Evolutionary conservation across 1,140 invertebrate genomes (phyloP), one percentile per base, ranked within the genome.

Genomic region (Megalonaias nervosa): DNA sequence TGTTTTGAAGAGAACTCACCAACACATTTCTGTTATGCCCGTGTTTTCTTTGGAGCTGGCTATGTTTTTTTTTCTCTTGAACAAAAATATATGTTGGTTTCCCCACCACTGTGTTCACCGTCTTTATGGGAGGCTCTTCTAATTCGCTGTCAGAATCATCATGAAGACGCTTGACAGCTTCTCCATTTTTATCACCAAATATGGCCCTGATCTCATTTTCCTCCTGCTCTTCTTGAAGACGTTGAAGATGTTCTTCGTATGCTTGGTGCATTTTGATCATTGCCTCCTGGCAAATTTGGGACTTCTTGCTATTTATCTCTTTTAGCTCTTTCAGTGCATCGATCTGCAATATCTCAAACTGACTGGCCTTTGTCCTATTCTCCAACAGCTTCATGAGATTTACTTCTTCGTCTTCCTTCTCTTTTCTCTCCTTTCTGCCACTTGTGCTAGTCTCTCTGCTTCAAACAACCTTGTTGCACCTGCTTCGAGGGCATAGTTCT

Each of bases 401-500:
- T 11, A 97, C 96, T 90, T 99, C 98, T 87, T 99, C 98, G 87
- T 99, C 98, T 88, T 97, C 97, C 67, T 95, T 93, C 86, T 98
- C 97, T 83, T 97, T 95, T 86, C 97, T 96, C 90, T 99, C 97
- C 79, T 95, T 78, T 97, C 94, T 0, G 97, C 98, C 91, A 99
- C 96, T 90, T 99, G 97, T 0, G 98, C 98, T 65, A 99, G 91
- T 90, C 99, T 99, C 15, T 99, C 92, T 4, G 98, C 98, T 96
- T 99, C 98, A 89, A 99, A 99, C 92, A 99, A 98, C 67, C 99
- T 93, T 0, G 97, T 99, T 1, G 99, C 99, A 14, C 99, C 99
- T 19, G 98, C 97, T 92, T 99, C 99, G 71, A 99, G 95, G 85
- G 98, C 96, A 91, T 99, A 99, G 97, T 98, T 88, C 98, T 98